Base-by-base conservation (phyloP, 2,888 invertebrate species). In the Apantesis nais region DNA sequence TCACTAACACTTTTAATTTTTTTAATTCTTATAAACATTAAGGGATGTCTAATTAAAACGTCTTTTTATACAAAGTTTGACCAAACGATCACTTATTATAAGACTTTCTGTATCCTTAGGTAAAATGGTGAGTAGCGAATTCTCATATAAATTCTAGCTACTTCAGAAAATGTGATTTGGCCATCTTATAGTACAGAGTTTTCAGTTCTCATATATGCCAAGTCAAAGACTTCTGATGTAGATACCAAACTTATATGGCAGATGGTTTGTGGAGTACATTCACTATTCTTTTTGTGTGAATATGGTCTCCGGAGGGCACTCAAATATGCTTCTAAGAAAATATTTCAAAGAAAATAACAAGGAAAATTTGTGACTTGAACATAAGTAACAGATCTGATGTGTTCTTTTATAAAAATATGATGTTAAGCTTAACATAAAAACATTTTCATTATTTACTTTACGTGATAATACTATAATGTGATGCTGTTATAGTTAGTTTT, bases 331-430 rank as follows among this genome's bases (percentile, higher is more conserved):
- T 9, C 39, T 52, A 16, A 52, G 48, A 70, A 67, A 66, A 69
- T 66, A 64, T 62, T 63, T 60, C 39, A 14, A 19, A 63, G 63
- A 29, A 60, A 67, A 70, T 48, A 64, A 70, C 64, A 61, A 67
- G 72, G 64, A 70, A 72, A 69, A 69, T 12, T n/a, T 41, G 39
- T 14, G 34, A 60, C 4, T 61, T 61, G 64, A 67, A 72, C 61
- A 67, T 72, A 64, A 72, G 66, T 66, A 64, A 64, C 66, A 60
- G 72, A 69, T 64, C 66, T 67, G 34, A 67, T 66, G 63, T 48
- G 55, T 34, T 70, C 34, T 39, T 66, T 68, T 62, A 68, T 55
- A 29, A 48, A 62, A 2, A 2, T 34, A 34, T 34, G 34, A 34
- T 5, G n/a, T n/a, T n/a, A n/a, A 34, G 34, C n/a, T n/a, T 34